These are phyloP conservation scores for Acholoe squamosa DNA, from an alignment of 2,888 invertebrate genomes.

Conservation along the genomic window DNA sequence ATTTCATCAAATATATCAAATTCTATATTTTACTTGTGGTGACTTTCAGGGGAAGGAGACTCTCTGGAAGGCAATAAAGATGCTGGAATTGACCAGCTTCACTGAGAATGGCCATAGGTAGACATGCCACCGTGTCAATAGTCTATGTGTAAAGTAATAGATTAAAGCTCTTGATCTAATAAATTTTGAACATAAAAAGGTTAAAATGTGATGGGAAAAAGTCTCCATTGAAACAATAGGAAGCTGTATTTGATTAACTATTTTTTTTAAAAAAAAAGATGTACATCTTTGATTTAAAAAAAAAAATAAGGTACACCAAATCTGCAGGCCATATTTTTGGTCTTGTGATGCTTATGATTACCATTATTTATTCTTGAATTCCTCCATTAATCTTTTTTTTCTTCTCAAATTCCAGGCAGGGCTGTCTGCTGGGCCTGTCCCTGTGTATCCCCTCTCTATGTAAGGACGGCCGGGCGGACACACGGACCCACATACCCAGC, in stretches of 20 bases:
- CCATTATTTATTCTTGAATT: background rate
- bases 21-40: constrained; percentile 18
- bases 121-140: background rate
- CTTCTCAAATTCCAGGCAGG: constrained; percentile 70
- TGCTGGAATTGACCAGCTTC: constrained; percentile 74
- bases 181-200: too few relatives aligned
- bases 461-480: constrained; percentile 77
- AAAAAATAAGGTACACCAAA: too few relatives aligned
- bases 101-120: constrained; percentile 72
- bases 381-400: background rate
- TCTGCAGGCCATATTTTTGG: too few relatives aligned
- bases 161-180: too few relatives aligned
- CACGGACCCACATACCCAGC: constrained; percentile 74
- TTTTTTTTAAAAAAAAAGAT: too few relatives aligned
- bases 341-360: too few relatives aligned
- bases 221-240: too few relatives aligned
- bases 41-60: constrained; percentile 71
- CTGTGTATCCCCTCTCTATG: constrained; percentile 75
- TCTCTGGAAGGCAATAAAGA: constrained; percentile 74
- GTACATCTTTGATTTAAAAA: too few relatives aligned
- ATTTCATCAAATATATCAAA: too few relatives aligned
- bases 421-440: constrained; percentile 76
- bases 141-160: background rate
- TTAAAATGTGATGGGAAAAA: too few relatives aligned
- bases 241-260: too few relatives aligned